Percentiles rank a stretch among this genome's conserved stretches.
These are phyloP conservation scores for Linnaemya vulpina DNA, from an alignment of 2,888 invertebrate species.

Conservation along the genomic window DNA sequence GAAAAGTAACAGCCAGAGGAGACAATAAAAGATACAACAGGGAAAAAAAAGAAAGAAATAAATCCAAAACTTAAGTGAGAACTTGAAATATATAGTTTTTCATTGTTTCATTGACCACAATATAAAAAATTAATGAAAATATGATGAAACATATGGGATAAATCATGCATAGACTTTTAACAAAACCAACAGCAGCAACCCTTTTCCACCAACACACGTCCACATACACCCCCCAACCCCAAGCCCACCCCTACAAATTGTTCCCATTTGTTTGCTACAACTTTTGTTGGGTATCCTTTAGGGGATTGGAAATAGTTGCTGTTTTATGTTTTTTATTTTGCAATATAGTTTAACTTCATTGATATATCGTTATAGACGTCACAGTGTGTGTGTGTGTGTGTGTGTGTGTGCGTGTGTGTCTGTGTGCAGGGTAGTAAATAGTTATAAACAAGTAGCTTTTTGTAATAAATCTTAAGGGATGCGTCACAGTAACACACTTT, in stretches of 20 bases:
- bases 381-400: not conserved
- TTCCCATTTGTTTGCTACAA: slow-evolving; percentile 4
- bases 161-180: slow-evolving; percentile 3
- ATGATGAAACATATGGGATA: slow-evolving; percentile 57
- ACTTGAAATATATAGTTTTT: slow-evolving; percentile 30
- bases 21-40: slow-evolving; percentile 14
- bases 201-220: slow-evolving; percentile 21
- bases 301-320: slow-evolving; percentile 36
- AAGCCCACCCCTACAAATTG: not conserved
- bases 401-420: not conserved
- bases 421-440: not conserved
- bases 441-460: slow-evolving; percentile 49
- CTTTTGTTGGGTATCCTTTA: slow-evolving; percentile 53
- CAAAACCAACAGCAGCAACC: slow-evolving; percentile 15
- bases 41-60: not conserved
- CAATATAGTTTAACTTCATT: not conserved
- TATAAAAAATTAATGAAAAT: slow-evolving; percentile 49
- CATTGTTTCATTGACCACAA: slow-evolving; percentile 11
- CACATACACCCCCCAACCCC: no score
- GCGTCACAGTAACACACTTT: slow-evolving; percentile 63
- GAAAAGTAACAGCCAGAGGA: slow-evolving; percentile 1
- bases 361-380: not conserved
- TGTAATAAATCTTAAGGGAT: slow-evolving; percentile 66
- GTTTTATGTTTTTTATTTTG: not conserved
- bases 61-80: slow-evolving; percentile 40